phyloP scores from a whole-genome alignment of 2,113 vertebrate species.

The Mirounga angustirostris region DNA sequence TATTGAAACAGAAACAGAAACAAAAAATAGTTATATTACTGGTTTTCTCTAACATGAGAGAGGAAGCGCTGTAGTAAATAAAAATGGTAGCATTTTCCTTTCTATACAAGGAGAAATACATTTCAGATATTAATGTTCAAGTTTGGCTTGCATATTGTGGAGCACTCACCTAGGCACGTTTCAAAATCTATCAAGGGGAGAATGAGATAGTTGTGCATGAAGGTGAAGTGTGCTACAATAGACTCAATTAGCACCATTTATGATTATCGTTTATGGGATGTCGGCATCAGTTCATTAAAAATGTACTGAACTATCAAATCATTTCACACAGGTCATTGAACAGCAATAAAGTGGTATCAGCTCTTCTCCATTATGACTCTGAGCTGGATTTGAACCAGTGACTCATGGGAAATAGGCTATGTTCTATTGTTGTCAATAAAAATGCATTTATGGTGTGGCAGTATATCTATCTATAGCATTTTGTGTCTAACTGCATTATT shows the following conservation, averaged over 20 bases:
- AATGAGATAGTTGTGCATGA: background rate
- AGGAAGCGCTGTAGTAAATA: background rate
- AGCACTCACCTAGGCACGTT: background rate
- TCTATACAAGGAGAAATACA: background rate
- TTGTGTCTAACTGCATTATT: background rate
- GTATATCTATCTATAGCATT: background rate
- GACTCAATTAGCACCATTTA: conserved; percentile 65
- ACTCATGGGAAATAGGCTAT: conserved; percentile 60
- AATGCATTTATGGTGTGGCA: background rate
- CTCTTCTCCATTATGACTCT: conserved; percentile 58
- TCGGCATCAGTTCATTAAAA: conserved; percentile 77
- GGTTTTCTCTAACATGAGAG: background rate
- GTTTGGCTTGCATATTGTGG: background rate
- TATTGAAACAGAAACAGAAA: background rate
- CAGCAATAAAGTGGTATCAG: conserved; percentile 68
- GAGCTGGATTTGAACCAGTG: conserved; percentile 74
- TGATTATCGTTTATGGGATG: conserved; percentile 70
- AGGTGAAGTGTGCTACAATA: conserved; percentile 54
- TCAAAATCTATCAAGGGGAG: background rate
- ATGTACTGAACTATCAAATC: conserved; percentile 75
- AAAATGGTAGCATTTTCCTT: background rate
- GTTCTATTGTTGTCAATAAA: conserved; percentile 53
- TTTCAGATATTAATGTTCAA: background rate
- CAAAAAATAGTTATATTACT: background rate
- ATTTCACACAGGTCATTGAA: conserved; percentile 75